A percentile compares a stretch with the other conserved stretches of the same genome.
Evolutionary conservation across 2,797 vertebrate genomes (phyloP).

Genomic region (Miichthys miiuy): DNA sequence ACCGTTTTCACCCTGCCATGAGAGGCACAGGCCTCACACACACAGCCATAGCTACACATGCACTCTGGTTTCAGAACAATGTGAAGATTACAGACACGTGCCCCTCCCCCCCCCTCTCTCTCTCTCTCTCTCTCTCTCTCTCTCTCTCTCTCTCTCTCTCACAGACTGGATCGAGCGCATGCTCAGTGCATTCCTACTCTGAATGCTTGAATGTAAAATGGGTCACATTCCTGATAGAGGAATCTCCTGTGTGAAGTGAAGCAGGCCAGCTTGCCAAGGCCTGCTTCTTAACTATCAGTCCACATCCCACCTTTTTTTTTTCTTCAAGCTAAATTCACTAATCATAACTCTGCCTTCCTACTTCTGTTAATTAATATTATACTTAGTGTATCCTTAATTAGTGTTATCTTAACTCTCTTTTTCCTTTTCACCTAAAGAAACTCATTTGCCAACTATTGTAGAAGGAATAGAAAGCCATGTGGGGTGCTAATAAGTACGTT

Average conservation of each 20-base stretch:
- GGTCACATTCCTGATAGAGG: slow-evolving; percentile 86
- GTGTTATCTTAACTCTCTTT: background rate
- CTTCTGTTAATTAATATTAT: background rate
- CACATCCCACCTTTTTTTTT: slow-evolving; percentile 40
- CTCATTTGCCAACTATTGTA: too few species aligned
- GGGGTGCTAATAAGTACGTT: background rate
- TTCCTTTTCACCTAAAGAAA: background rate
- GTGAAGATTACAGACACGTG: slow-evolving; percentile 76
- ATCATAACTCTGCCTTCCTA: background rate
- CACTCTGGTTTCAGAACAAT: slow-evolving; percentile 76
- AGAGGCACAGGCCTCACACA: slow-evolving; percentile 53
- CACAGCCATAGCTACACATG: slow-evolving; percentile 56
- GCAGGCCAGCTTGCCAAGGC: slow-evolving; percentile 78
- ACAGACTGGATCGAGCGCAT: slow-evolving; percentile 65
- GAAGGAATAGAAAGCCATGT: background rate
- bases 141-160: slow-evolving; percentile 1
- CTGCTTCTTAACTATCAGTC: slow-evolving; percentile 63
- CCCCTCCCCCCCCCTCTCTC: slow-evolving; percentile 74
- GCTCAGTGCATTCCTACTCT: slow-evolving; percentile 70
- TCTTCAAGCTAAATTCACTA: slow-evolving; percentile 2
- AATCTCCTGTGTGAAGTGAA: slow-evolving; percentile 80
- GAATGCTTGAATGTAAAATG: slow-evolving; percentile 82
- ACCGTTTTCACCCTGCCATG: slow-evolving; percentile 59
- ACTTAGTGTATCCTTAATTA: background rate
- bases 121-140: too few species aligned